Evolutionary conservation across 1,140 invertebrate genomes (phyloP).

Genomic region (Aphaenogaster floridana): DNA sequence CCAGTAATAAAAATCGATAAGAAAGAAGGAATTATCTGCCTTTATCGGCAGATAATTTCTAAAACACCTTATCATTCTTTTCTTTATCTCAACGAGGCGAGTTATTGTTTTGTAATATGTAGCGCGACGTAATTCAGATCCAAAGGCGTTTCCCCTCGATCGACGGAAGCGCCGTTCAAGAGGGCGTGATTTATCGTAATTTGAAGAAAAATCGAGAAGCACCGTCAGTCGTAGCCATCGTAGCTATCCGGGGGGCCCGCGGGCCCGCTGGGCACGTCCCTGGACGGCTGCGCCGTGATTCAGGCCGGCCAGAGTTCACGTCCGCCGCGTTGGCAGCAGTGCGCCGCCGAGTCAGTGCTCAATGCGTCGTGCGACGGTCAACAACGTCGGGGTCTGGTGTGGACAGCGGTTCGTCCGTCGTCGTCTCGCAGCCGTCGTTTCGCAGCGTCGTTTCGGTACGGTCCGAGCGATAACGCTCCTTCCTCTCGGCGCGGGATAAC

Average conservation of each 20-base stretch:
- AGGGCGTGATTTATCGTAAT: background rate
- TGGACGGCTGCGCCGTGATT: constrained; percentile 18
- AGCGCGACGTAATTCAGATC: background rate
- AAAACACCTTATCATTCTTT: background rate
- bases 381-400: constrained; percentile 73
- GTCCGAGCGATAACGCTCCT: background rate
- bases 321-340: constrained; percentile 70
- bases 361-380: constrained; percentile 75
- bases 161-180: background rate
- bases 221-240: background rate
- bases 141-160: background rate
- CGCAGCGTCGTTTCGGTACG: background rate
- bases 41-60: background rate
- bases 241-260: background rate
- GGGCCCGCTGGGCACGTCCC: background rate
- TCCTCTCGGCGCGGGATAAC: background rate
- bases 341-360: constrained; percentile 66
- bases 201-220: background rate
- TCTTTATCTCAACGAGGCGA: background rate
- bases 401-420: constrained; percentile 65
- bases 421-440: constrained; percentile 11
- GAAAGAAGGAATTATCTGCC: background rate
- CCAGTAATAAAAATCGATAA: constrained; percentile 1
- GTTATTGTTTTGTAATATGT: background rate
- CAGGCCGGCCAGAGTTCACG: constrained; percentile 43